phyloP scores from a whole-genome alignment of 2,113 vertebrate genomes.

The Plestiodon gilberti region DNA sequence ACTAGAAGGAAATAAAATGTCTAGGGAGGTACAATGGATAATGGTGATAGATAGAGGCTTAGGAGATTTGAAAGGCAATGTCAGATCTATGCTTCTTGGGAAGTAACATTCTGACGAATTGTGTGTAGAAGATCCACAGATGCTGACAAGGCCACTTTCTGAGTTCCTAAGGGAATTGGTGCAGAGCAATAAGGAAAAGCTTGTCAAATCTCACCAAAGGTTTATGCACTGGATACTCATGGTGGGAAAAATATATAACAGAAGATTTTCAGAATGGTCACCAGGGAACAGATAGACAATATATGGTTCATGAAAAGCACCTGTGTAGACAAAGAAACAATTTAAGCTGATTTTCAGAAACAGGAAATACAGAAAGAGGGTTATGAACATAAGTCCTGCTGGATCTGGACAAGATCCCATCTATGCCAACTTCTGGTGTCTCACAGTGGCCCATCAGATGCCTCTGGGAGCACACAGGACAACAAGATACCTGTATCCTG shows the following conservation, averaged over 20 bases:
- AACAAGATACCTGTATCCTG: too few relatives aligned
- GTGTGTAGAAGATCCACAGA: background rate
- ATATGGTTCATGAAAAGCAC: too few relatives aligned
- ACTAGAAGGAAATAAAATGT: too few relatives aligned
- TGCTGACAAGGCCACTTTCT: background rate
- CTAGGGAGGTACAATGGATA: fast-evolving
- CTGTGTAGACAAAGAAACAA: background rate
- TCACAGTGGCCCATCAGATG: too few relatives aligned
- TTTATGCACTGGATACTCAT: background rate
- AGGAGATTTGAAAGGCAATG: fast-evolving
- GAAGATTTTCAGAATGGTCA: background rate
- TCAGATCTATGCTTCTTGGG: fast-evolving
- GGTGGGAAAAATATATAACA: too few relatives aligned
- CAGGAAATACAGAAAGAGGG: background rate
- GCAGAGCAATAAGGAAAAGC: fast-evolving
- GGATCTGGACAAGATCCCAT: too few relatives aligned
- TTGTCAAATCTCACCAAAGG: fast-evolving
- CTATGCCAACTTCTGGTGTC: too few relatives aligned
- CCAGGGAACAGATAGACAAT: background rate
- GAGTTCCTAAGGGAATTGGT: background rate
- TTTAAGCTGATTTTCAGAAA: background rate
- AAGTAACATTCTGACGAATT: background rate
- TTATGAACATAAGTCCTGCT: too few relatives aligned
- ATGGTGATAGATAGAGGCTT: fast-evolving
- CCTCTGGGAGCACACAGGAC: too few relatives aligned